Percentiles rank a stretch among this genome's conserved stretches.
Conservation (phyloP, 1,140 invertebrate species). For the Pectinophora gossypiella region DNA sequence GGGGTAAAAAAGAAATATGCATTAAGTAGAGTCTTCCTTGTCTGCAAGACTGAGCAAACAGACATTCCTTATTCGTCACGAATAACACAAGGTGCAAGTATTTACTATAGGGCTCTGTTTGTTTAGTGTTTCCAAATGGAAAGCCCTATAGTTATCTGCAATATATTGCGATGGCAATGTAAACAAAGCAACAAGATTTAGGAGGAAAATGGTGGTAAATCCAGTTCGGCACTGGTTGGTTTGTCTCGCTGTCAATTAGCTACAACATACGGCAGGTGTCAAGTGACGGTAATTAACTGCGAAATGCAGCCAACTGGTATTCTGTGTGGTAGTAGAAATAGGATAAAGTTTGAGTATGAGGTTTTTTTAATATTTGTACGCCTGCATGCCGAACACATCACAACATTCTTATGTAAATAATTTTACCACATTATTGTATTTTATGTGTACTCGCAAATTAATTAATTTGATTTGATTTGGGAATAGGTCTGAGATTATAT, state of each 20-base stretch:
- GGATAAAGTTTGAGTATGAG: too few species aligned
- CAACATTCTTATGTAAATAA: slow-evolving; percentile 2
- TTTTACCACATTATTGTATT: background rate
- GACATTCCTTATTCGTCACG: too few species aligned
- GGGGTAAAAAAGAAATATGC: too few species aligned
- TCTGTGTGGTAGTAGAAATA: too few species aligned
- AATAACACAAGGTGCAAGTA: too few species aligned
- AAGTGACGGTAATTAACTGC: slow-evolving; percentile 52
- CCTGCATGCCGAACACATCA: background rate
- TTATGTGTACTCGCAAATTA: background rate
- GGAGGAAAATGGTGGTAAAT: slow-evolving; percentile 37
- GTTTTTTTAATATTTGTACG: background rate
- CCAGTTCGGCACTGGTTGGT: slow-evolving; percentile 30
- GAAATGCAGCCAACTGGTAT: slow-evolving; percentile 19
- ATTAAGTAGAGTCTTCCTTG: too few species aligned
- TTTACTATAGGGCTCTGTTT: too few species aligned
- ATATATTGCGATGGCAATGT: too few species aligned
- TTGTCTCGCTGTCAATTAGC: slow-evolving; percentile 55
- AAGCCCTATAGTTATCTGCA: too few species aligned
- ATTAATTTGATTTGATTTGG: too few species aligned
- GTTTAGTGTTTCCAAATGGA: too few species aligned
- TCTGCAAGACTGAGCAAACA: too few species aligned
- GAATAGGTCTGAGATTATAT: background rate
- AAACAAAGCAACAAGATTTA: background rate
- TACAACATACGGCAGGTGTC: slow-evolving; percentile 48